A percentile compares a stretch with the other conserved stretches of the same genome.
Evolutionary conservation across 2,888 invertebrate genomes (phyloP).

Genomic region (Parnassius glacialis): DNA sequence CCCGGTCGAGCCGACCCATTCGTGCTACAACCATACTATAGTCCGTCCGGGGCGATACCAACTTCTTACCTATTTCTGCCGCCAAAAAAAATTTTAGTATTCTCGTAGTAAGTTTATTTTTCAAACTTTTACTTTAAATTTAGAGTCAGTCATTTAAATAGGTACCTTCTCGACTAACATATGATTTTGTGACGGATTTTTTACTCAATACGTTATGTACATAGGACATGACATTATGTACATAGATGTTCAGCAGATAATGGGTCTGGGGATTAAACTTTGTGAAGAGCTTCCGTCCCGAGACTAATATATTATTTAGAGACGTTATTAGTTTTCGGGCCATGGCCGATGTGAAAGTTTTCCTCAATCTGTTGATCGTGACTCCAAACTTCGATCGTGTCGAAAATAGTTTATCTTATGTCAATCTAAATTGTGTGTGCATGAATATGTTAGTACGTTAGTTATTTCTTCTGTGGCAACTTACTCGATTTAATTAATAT

Average conservation of each 20-base stretch:
- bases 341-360: neutral
- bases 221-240: neutral
- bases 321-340: slow-evolving; percentile 1
- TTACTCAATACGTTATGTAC: neutral
- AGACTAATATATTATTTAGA: slow-evolving; percentile 1
- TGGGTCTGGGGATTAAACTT: neutral
- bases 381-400: neutral
- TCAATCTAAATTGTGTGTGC: neutral
- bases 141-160: too few relatives aligned
- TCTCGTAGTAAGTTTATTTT: too few relatives aligned
- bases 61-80: too few relatives aligned
- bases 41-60: too few relatives aligned
- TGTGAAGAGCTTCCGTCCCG: neutral
- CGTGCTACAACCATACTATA: too few relatives aligned
- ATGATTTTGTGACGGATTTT: neutral
- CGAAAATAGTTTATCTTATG: neutral
- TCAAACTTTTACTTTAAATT: too few relatives aligned
- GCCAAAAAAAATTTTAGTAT: too few relatives aligned
- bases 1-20: too few relatives aligned
- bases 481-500: too few relatives aligned
- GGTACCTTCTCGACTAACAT: neutral
- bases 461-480: too few relatives aligned
- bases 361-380: neutral
- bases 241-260: neutral
- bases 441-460: too few relatives aligned